Evolutionary conservation across 2,888 invertebrate species (phyloP).

Genomic region (Actias luna): DNA sequence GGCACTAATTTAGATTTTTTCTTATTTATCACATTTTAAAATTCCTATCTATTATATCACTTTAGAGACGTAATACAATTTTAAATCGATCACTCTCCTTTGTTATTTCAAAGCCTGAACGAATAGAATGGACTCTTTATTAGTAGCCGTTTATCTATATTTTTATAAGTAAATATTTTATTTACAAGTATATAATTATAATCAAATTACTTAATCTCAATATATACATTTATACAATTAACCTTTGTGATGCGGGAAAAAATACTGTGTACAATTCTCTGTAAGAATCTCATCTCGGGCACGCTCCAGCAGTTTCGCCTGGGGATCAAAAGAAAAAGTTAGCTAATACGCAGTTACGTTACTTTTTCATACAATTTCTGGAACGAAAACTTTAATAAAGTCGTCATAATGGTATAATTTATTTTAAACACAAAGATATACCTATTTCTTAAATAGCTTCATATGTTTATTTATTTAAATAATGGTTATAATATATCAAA

Average conservation of each 20-base stretch:
- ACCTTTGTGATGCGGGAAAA: slow-evolving; percentile 16
- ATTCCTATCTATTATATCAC: neutral
- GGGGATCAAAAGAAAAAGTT: slow-evolving; percentile 18
- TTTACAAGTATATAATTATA: neutral
- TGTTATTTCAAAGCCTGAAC: too few species aligned
- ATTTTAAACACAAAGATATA: neutral
- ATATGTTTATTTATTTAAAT: neutral
- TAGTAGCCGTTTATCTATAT: neutral
- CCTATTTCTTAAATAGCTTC: neutral
- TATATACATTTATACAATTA: slow-evolving; percentile 15
- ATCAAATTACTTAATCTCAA: neutral
- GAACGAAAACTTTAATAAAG: slow-evolving; percentile 17
- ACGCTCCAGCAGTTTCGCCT: slow-evolving; percentile 18
- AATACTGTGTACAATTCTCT: slow-evolving; percentile 16
- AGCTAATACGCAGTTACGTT: slow-evolving; percentile 18
- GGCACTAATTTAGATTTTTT: neutral
- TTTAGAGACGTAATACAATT: neutral
- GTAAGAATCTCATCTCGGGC: slow-evolving; percentile 16
- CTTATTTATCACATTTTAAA: neutral
- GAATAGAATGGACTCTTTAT: neutral
- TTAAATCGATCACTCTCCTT: too few species aligned
- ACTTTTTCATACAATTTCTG: slow-evolving; percentile 15
- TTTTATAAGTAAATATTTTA: neutral
- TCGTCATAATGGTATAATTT: slow-evolving; percentile 14
- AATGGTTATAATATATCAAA: neutral